Percentiles rank a stretch among this genome's conserved stretches.
Evolutionary conservation across 2,888 invertebrate species (phyloP).

Genomic region (Heterodera filipjevi): DNA sequence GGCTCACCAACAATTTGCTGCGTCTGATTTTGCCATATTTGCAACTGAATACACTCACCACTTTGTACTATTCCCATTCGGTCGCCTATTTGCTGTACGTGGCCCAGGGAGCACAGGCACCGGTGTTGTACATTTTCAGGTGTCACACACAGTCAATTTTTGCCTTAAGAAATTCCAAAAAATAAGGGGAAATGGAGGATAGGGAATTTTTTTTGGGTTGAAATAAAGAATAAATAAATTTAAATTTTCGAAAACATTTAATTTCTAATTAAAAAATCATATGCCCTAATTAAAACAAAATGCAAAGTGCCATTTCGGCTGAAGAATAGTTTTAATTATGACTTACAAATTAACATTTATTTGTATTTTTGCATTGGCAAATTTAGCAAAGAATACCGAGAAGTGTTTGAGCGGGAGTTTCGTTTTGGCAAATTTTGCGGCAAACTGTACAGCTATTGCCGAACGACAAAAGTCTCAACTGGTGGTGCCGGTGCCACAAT

Average conservation of each 20-base stretch:
- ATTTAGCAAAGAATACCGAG: not conserved
- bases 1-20: constrained; percentile 4
- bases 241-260: too few relatives aligned
- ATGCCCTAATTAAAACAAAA: too few relatives aligned
- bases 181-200: too few relatives aligned
- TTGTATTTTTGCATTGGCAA: not conserved
- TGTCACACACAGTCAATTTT: not conserved
- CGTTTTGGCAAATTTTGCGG: not conserved
- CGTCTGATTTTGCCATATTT: constrained; percentile 1
- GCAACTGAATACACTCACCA: not conserved
- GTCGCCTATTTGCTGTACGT: not conserved
- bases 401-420: not conserved
- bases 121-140: not conserved
- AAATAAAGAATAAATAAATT: too few relatives aligned
- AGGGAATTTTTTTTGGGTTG: too few relatives aligned
- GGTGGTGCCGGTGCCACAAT: not conserved
- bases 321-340: not conserved
- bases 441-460: not conserved
- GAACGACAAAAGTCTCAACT: not conserved
- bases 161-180: too few relatives aligned
- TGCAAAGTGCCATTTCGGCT: too few relatives aligned
- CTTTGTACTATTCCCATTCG: constrained; percentile 4
- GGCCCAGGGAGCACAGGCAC: not conserved
- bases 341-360: too few relatives aligned
- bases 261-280: too few relatives aligned